A percentile compares a stretch with the other conserved stretches of the same genome.
phyloP scores from a whole-genome alignment of 1,140 invertebrate species.

The Psix sp. region DNA sequence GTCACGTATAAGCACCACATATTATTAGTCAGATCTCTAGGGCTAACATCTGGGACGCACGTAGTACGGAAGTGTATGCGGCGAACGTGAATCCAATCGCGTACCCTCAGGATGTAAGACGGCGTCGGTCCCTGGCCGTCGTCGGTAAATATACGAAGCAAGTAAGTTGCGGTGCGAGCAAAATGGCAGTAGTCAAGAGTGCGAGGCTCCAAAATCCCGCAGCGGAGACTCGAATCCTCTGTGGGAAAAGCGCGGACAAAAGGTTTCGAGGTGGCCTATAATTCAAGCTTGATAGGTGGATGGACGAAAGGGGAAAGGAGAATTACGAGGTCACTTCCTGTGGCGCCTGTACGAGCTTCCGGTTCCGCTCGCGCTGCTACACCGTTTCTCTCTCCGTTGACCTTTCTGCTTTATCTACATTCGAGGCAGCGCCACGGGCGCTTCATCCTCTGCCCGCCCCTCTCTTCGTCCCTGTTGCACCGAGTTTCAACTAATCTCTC shows the following conservation, averaged over 20 bases:
- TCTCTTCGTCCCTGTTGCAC: constrained; percentile 12
- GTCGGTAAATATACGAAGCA: constrained; percentile 38
- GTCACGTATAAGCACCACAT: too few species aligned
- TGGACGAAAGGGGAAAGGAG: constrained; percentile 70
- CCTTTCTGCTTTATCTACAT: constrained; percentile 49
- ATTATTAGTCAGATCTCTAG: constrained; percentile 9
- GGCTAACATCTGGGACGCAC: constrained; percentile 11
- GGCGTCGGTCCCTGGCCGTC: constrained; percentile 21
- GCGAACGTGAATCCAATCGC: constrained; percentile 43
- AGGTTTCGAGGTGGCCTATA: constrained; percentile 75
- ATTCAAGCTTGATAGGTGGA: constrained; percentile 75
- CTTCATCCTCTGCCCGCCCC: constrained; percentile 7
- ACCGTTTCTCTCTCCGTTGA: constrained; percentile 45
- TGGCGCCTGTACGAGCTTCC: constrained; percentile 76
- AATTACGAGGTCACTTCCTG: constrained; percentile 78
- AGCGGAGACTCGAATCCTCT: constrained; percentile 64
- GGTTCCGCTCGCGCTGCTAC: constrained; percentile 70
- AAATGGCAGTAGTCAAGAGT: constrained; percentile 23
- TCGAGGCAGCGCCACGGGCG: constrained; percentile 38
- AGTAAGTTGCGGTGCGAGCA: constrained; percentile 12
- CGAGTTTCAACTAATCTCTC: background rate
- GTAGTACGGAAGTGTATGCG: constrained; percentile 35
- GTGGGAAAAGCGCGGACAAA: constrained; percentile 75
- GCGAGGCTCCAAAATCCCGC: constrained; percentile 47
- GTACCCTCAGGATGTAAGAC: constrained; percentile 31